phyloP scores from a whole-genome alignment of 2,797 vertebrate species.

The Graptemys geographica region DNA sequence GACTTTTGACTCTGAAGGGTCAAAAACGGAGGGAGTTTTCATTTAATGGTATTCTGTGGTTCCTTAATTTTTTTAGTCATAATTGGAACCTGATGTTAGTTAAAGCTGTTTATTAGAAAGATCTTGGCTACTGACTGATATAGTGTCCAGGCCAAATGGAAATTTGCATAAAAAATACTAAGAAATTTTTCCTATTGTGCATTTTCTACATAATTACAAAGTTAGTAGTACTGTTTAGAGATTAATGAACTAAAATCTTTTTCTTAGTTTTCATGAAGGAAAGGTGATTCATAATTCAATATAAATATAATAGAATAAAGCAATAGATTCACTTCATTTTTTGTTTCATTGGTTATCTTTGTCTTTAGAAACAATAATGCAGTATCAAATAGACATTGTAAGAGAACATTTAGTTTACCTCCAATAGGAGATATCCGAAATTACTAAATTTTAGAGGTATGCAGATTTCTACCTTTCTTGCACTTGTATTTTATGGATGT shows the following conservation, averaged over 20 bases:
- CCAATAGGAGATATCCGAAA: not conserved
- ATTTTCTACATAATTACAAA: not conserved
- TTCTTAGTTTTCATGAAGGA: not conserved
- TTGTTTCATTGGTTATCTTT: not conserved
- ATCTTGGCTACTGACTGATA: not conserved
- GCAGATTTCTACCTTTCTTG: not conserved
- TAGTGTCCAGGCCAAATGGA: not conserved
- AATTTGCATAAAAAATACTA: rapidly evolving
- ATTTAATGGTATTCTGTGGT: not conserved
- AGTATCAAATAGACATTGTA: not conserved
- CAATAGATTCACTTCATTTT: not conserved
- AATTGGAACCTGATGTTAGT: not conserved
- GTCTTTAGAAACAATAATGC: not conserved
- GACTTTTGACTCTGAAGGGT: not conserved
- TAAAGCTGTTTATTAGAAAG: not conserved
- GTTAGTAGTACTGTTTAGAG: not conserved
- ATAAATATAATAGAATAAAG: not conserved
- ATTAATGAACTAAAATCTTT: not conserved
- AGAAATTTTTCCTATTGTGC: not conserved
- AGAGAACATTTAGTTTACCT: not conserved
- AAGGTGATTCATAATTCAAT: not conserved
- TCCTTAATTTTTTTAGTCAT: not conserved
- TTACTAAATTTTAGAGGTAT: not conserved
- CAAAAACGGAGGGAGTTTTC: not conserved
- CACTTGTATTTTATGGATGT: not conserved